phyloP scores from a whole-genome alignment of 2,113 vertebrate species.

The Heterotis niloticus region DNA sequence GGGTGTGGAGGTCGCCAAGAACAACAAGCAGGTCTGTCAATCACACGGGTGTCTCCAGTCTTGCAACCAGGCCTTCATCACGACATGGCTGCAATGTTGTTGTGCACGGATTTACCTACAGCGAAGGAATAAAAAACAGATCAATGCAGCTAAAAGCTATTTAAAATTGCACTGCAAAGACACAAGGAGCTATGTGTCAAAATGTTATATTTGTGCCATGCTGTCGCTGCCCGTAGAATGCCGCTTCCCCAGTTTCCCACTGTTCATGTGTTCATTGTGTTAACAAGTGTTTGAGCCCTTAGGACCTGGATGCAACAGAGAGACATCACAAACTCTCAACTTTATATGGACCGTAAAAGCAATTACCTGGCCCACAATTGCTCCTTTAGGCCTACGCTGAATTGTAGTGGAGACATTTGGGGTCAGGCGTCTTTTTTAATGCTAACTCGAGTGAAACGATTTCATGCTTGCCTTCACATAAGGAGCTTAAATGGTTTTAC shows the following conservation, averaged over 20 bases:
- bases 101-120: not conserved
- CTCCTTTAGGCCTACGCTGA: not conserved
- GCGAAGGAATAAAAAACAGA: not conserved
- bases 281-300: slow-evolving; percentile 13
- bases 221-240: not conserved
- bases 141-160: not conserved
- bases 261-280: slow-evolving; percentile 25
- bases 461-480: too few species aligned
- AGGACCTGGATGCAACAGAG: slow-evolving; percentile 26
- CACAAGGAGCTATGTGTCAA: slow-evolving; percentile 30
- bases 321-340: not conserved
- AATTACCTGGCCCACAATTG: slow-evolving; percentile 36
- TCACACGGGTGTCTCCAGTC: not conserved
- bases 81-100: not conserved
- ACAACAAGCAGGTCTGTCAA: slow-evolving; percentile 82
- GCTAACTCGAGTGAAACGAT: too few species aligned
- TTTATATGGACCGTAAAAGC: slow-evolving; percentile 30
- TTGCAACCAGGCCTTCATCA: not conserved
- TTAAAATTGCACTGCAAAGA: slow-evolving; percentile 16
- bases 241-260: slow-evolving; percentile 18
- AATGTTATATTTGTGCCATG: slow-evolving; percentile 36
- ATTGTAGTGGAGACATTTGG: too few species aligned
- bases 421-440: too few species aligned
- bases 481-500: too few species aligned
- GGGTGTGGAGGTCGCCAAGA: slow-evolving; percentile 79